phyloP scores from a whole-genome alignment of 2,888 invertebrate genomes.

The Eristalis tenax region DNA sequence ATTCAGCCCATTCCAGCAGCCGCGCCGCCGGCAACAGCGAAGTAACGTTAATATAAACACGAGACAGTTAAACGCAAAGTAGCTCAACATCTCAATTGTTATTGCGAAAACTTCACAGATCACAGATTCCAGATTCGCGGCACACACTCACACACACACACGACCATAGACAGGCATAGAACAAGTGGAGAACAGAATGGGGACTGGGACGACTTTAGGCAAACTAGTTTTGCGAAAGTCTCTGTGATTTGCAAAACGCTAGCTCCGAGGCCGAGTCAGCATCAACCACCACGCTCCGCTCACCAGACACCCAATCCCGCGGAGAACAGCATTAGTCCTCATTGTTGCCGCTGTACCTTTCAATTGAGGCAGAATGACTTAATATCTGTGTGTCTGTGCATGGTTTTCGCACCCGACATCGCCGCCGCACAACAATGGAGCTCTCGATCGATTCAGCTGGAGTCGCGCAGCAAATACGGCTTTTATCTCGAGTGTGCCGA shows the following conservation, averaged over 20 bases:
- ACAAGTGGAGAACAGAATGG: background rate
- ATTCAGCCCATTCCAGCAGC: background rate
- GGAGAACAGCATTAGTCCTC: constrained; percentile 34
- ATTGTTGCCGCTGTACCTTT: constrained; percentile 48
- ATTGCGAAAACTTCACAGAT: constrained; percentile 65
- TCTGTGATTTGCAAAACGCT: constrained; percentile 59
- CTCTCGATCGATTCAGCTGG: background rate
- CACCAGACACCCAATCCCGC: constrained; percentile 18
- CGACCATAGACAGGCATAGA: background rate
- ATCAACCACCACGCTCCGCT: background rate
- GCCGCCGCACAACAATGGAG: constrained; percentile 51
- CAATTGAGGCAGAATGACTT: constrained; percentile 53
- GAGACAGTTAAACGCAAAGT: constrained; percentile 67
- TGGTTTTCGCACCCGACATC: constrained; percentile 57
- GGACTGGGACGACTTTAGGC: background rate
- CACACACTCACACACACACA: constrained; percentile 6
- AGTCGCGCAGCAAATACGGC: constrained; percentile 39
- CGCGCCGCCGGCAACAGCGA: constrained; percentile 3
- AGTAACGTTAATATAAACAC: constrained; percentile 54
- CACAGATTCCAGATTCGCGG: constrained; percentile 51
- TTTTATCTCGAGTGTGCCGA: constrained; percentile 61
- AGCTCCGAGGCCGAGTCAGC: constrained; percentile 30
- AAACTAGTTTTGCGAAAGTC: constrained; percentile 63
- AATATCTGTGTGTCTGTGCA: constrained; percentile 32
- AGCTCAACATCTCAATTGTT: constrained; percentile 70